Evolutionary conservation across 2,113 vertebrate species (phyloP), one percentile per base, ranked within the genome.

Genomic region (Taurulus bubalis): DNA sequence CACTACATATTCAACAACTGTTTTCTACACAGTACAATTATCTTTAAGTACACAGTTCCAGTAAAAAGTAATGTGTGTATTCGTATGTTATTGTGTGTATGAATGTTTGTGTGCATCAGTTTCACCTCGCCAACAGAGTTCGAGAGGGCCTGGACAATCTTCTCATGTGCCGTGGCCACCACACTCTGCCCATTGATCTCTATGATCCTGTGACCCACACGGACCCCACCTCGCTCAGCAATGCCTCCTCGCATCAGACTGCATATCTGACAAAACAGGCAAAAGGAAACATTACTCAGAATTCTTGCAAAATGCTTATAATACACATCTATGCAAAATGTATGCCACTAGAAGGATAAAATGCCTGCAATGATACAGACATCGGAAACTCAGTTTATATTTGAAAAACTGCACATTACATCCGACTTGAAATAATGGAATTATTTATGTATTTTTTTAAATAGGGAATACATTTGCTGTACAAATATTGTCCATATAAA

Each of bases 101-200:
- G 28, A 28, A 15, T 60, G 51, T 30, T 32, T 24, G 72, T 42
- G 72, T 55, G 60, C 47, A 38, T 75, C 16, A 71, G 59, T 71
- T 95, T 96, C 80, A 99, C 98, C 97, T 99, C 98, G 79, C 98
- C 98, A 20, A 99, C 98, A 0, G 98, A 99, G 89, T 99, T 99
- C 1, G 98, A 99, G 89, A 99, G 75, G 6, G 98, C 98, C 80
- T 99, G 98, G 40, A 99, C 98, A 7, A 99, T 99, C 96, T 99
- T 99, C 94, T 99, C 98, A 0, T 99, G 98, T 36, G 98, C 98
- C 0, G 98, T 99, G 42, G 98, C 98, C 89, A 99, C 98, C 6
- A 99, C 98, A 0, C 98, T 99, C 93, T 99, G 98, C 47, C 98
- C 96, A 0, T 99, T 99, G 95, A 99, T 99, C 94, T 99, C 98